These are phyloP conservation scores for Mimumesa dahlbomi DNA, from an alignment of 2,888 invertebrate species.

Conservation along the genomic window DNA sequence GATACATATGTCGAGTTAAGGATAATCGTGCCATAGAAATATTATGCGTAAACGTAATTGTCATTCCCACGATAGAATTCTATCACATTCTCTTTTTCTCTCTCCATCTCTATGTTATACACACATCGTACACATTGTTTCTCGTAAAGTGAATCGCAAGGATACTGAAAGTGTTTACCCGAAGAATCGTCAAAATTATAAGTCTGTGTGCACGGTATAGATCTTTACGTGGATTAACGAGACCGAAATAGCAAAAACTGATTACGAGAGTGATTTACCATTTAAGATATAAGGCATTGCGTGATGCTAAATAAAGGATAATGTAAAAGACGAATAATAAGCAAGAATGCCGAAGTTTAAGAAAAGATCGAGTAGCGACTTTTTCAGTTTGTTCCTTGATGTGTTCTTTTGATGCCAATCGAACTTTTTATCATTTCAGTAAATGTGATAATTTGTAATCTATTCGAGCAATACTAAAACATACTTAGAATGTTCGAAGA, in stretches of 20 bases:
- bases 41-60: conserved; percentile 14
- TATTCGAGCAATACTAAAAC: no score
- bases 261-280: conserved; percentile 2
- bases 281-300: conserved; percentile 10
- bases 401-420: no score
- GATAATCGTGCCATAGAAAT: conserved; percentile 44
- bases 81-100: background rate
- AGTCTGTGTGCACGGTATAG: conserved; percentile 16
- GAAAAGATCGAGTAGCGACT: conserved; percentile 19
- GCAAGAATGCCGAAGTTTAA: conserved; percentile 8
- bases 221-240: conserved; percentile 15
- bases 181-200: background rate
- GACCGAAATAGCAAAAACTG: background rate
- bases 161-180: background rate
- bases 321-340: conserved; percentile 29
- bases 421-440: no score
- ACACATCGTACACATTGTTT: no score
- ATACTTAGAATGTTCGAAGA: no score
- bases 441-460: no score
- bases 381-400: no score
- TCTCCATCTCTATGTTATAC: no score
- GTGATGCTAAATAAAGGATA: conserved; percentile 21
- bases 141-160: no score
- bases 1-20: conserved; percentile 25
- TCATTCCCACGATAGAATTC: conserved; percentile 19